Base-by-base conservation (phyloP, 1,140 invertebrate species). In the Sitobion miscanthi region DNA sequence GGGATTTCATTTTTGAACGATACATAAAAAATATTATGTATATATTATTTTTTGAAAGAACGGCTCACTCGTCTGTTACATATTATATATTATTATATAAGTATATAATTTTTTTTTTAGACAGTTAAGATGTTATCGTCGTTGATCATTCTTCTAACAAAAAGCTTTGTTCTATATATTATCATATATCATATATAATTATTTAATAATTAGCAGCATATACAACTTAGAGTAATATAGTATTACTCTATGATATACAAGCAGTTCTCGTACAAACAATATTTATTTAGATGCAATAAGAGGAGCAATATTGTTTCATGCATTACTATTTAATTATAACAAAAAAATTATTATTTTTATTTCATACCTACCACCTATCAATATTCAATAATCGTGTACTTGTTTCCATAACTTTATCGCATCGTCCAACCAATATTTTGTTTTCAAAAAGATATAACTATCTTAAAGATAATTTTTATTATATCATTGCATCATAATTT, bases 31-130 rank as follows among this genome's bases (percentile, higher is more conserved):
- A 45, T 85, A 85, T 85, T 85, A 25, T 85, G 30, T 47, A 21
- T 8, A 54, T 91, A 91, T 38, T 89, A 89, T 49, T 54, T 89
- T 38, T 89, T n/a, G 25, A 35, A 5, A 89, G 42, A 86, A 90
- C 38, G 9, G 89, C 52, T 90, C 49, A 90, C 49, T 90, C 21
- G 35, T 90, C 89, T 90, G n/a, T 90, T 88, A 2, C 11, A 89
- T 47, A 47, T 47, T 20, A 35, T 52, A 38, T 88, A 49, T 52
- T 30, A 21, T 21, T 5, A 30, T n/a, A n/a, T 87, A n/a, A 25
- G 1, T 87, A 20, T 20, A 47, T 30, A 20, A 47, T 30, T 47
- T n/a, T 38, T 42, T 87, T n/a, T 49, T 49, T 35, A 87, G 86
- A 87, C 17, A 49, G 49, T 87, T 21, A 49, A 49, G 17, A 49